Conservation (phyloP, 1,140 invertebrate species). For the Drosophila sp. region DNA sequence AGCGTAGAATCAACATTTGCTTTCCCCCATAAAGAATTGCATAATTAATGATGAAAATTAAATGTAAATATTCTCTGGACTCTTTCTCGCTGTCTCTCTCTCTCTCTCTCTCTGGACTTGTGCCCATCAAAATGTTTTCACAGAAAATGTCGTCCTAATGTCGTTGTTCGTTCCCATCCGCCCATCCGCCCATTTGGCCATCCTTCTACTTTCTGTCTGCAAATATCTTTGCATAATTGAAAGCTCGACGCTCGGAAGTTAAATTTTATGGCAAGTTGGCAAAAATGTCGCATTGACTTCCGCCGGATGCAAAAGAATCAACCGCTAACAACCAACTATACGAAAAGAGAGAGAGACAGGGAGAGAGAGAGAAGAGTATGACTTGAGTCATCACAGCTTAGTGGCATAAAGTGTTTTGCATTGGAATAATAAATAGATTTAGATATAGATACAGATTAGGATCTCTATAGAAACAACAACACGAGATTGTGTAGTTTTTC, state of each 20-base stretch:
- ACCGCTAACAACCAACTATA: slow-evolving; percentile 26
- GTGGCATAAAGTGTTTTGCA: neutral
- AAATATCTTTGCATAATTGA: slow-evolving; percentile 78
- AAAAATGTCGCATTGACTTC: slow-evolving; percentile 63
- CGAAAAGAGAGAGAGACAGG: slow-evolving; percentile 19
- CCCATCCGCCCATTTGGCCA: neutral
- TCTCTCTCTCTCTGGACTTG: slow-evolving; percentile 8
- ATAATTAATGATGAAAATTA: slow-evolving; percentile 77
- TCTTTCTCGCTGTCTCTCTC: neutral
- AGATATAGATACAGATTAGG: neutral
- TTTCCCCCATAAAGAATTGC: slow-evolving; percentile 56
- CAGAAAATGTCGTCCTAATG: neutral
- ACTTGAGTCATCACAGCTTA: neutral
- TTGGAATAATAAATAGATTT: slow-evolving; percentile 14
- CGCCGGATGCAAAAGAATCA: slow-evolving; percentile 42
- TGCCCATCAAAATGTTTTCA: slow-evolving; percentile 7
- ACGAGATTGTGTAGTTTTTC: neutral
- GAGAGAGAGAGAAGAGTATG: neutral
- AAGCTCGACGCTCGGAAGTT: slow-evolving; percentile 48
- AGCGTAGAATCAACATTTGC: slow-evolving; percentile 60
- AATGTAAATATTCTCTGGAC: slow-evolving; percentile 60
- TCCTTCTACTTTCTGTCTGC: neutral
- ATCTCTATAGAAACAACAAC: neutral
- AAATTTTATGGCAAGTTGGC: slow-evolving; percentile 51
- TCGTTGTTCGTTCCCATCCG: neutral